A percentile compares a stretch with the other conserved stretches of the same genome.
Evolutionary conservation across 2,888 invertebrate genomes (phyloP).

Genomic region (Nasonia oneida): DNA sequence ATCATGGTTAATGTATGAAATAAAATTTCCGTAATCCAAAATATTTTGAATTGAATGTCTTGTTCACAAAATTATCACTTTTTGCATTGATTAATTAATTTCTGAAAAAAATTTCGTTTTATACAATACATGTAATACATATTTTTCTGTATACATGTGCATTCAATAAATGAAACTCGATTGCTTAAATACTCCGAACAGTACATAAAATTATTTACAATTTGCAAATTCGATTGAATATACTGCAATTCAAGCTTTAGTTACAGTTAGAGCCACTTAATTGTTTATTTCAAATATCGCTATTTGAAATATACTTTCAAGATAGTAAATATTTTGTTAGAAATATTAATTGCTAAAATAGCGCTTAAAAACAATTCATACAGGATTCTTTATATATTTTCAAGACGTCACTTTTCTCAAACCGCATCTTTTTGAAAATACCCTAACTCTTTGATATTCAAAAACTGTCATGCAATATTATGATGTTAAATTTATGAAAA

Average conservation of each 20-base stretch:
- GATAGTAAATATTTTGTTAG: constrained; percentile 18
- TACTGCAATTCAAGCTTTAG: constrained; percentile 8
- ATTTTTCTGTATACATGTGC: not conserved
- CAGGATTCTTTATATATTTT: not conserved
- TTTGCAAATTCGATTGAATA: constrained; percentile 17
- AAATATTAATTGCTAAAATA: constrained; percentile 2
- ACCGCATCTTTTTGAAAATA: not conserved
- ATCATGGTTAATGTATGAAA: not conserved
- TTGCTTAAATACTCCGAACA: constrained; percentile 20
- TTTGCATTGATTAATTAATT: constrained; percentile 1
- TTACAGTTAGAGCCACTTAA: constrained; percentile 22
- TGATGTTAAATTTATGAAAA: not conserved
- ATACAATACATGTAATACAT: not conserved
- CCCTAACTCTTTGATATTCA: not conserved
- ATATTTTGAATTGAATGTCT: not conserved
- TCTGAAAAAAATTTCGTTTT: not conserved
- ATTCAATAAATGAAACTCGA: constrained; percentile 1
- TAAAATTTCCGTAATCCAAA: not conserved
- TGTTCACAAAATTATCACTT: not conserved
- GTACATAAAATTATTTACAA: constrained; percentile 24
- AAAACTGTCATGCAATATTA: not conserved
- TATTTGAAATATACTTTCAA: not conserved
- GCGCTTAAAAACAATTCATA: constrained; percentile 18
- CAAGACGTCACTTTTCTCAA: not conserved
- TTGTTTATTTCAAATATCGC: not conserved